Base-by-base conservation (phyloP, 2,797 vertebrate genomes). In the Onychomys torridus region DNA sequence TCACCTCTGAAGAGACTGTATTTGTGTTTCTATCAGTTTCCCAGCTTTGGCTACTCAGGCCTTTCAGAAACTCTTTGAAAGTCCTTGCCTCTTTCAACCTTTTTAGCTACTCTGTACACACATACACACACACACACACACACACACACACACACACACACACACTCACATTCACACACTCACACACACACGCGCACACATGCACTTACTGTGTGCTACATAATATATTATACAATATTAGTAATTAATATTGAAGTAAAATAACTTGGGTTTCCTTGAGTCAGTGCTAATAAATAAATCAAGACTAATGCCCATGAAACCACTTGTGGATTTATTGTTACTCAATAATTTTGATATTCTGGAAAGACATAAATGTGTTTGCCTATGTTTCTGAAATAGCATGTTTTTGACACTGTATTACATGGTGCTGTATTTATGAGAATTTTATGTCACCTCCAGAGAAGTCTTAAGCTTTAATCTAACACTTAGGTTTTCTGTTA, bases 391-490 rank as follows among this genome's bases (percentile, higher is more conserved):
- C 83, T n/a, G 46, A 27, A 5, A 86, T 27, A 52, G 32, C 84
- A n/a, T 86, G 63, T 46, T 86, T 32, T 52, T 69, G 63, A 37
- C 63, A n/a, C 63, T 69, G 21, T 85, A 32, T 69, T 86, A 37
- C 46, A 52, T 23, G 49, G 46, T 69, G 46, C 23, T 52, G 4
- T 67, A 65, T 90, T 85, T 77, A 59, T 89, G 52, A 49, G 21
- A 91, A 91, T 90, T 67, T 52, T 5, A 29, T 69, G 34, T 84
- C 4, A 67, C 46, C 37, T 96, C n/a, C 16, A 89, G 34, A 77
- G 90, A 93, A 37, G 8, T 37, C 4, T 89, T 89, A 81, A 88
- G 27, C 25, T 75, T 93, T 90, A 87, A 90, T 92, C 7, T 86
- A 87, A 78, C 21, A 78, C 29, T 23, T 75, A 61, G 2, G 1